A percentile compares a stretch with the other conserved stretches of the same genome.
phyloP scores from a whole-genome alignment of 2,797 vertebrate species.

The Pipistrellus kuhlii region DNA sequence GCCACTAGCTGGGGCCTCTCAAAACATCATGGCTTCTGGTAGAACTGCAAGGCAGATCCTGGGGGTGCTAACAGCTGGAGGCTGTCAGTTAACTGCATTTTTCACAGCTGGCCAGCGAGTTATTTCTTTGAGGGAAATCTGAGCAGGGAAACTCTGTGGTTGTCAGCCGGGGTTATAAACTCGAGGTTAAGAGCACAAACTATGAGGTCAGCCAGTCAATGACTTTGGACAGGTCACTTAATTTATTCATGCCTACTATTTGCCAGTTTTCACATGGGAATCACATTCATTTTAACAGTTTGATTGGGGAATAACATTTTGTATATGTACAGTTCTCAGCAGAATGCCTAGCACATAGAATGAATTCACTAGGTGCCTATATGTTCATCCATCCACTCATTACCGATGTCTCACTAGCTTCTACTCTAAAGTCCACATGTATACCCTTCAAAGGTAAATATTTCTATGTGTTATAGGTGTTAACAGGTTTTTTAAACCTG shows the following conservation, averaged over 20 bases:
- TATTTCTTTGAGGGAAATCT: not conserved
- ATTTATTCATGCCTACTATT: not conserved
- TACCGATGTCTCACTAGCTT: not conserved
- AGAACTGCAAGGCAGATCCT: not conserved
- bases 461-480: not conserved
- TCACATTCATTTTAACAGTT: constrained; percentile 44
- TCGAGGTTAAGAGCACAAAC: constrained; percentile 3
- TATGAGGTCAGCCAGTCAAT: not conserved
- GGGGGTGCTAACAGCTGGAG: not conserved
- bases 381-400: not conserved
- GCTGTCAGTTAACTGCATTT: not conserved
- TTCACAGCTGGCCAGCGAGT: not conserved
- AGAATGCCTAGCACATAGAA: not conserved
- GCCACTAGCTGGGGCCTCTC: not conserved
- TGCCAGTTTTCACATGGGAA: not conserved
- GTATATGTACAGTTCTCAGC: not conserved
- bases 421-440: not conserved
- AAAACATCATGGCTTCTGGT: not conserved
- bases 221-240: constrained; percentile 16
- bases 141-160: not conserved
- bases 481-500: too few relatives aligned
- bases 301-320: not conserved
- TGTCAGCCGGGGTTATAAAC: not conserved
- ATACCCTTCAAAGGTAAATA: not conserved
- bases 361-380: not conserved